phyloP scores from a whole-genome alignment of 2,797 vertebrate species.

The Sciaenops ocellatus region DNA sequence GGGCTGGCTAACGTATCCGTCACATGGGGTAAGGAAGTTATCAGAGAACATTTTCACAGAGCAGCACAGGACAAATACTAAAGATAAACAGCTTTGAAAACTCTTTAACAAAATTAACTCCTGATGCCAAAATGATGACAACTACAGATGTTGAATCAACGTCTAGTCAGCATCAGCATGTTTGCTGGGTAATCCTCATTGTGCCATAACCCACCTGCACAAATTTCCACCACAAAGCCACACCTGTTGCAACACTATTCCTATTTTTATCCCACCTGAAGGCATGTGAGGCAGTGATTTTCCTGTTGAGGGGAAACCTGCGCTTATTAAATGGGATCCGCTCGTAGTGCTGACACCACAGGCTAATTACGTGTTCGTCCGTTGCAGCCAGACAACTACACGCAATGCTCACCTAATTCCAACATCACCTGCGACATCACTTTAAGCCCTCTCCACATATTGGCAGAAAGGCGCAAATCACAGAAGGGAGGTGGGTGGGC shows the following conservation, averaged over 20 bases:
- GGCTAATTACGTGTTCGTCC: conserved; percentile 60
- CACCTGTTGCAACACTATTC: conserved; percentile 27
- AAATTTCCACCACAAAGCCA: conserved; percentile 17
- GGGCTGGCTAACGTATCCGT: conserved; percentile 87
- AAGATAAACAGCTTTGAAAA: background rate
- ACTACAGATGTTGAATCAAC: background rate
- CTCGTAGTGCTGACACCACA: conserved; percentile 40
- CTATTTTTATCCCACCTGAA: conserved; percentile 16
- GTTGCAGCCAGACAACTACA: conserved; percentile 47
- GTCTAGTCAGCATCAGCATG: background rate
- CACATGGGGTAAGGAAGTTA: conserved; percentile 82
- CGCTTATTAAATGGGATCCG: conserved; percentile 23
- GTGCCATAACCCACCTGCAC: background rate
- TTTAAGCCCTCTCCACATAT: conserved; percentile 31
- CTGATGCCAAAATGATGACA: background rate
- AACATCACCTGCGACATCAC: conserved; percentile 50
- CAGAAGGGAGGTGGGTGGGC: conserved; percentile 8
- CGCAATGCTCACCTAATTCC: conserved; percentile 47
- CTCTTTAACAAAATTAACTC: background rate
- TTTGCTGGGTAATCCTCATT: background rate
- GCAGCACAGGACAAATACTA: background rate
- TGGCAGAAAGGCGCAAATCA: conserved; percentile 45
- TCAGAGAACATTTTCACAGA: background rate
- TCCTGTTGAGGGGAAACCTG: conserved; percentile 6
- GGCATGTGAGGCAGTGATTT: conserved; percentile 5